A percentile compares a stretch with the other conserved stretches of the same genome.
phyloP scores from a whole-genome alignment of 2,888 invertebrate species.

The Perizoma flavofasciatum region DNA sequence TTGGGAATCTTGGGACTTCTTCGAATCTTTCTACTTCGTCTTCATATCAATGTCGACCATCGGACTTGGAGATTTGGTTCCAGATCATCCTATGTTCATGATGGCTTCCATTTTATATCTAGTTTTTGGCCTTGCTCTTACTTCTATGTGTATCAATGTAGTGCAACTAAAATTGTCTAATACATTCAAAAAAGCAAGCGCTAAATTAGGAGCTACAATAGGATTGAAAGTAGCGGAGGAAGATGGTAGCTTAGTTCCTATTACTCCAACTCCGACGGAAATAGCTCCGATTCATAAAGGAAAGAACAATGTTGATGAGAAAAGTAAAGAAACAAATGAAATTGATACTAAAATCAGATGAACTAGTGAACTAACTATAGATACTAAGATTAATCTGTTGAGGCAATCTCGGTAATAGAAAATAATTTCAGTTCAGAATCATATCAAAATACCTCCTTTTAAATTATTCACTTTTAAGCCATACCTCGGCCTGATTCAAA shows the following conservation, averaged over 20 bases:
- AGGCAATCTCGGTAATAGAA: not conserved
- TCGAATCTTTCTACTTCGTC: conserved; percentile 98
- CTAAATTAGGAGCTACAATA: conserved; percentile 93
- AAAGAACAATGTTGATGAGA: conserved; percentile 52
- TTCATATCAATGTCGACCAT: conserved; percentile 99
- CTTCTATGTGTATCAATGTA: conserved; percentile 98
- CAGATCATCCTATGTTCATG: conserved; percentile 94
- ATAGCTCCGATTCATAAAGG: conserved; percentile 72
- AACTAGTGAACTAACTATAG: conserved; percentile 23
- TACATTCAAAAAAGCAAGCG: conserved; percentile 92
- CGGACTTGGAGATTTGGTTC: conserved; percentile 97
- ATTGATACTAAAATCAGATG: conserved; percentile 65
- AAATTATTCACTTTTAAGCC: not conserved
- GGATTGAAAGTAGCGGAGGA: conserved; percentile 89
- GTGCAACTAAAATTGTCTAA: conserved; percentile 93
- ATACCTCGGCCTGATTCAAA: not conserved
- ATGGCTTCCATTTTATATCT: conserved; percentile 96
- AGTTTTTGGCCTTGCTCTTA: conserved; percentile 96
- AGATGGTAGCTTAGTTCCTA: conserved; percentile 81
- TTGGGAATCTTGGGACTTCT: conserved; percentile 94
- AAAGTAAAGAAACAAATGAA: conserved; percentile 55
- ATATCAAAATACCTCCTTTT: not conserved
- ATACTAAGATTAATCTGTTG: not conserved
- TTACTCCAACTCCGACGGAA: conserved; percentile 72
- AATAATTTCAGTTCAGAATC: not conserved